Base-by-base conservation (phyloP, 2,113 vertebrate species). In the Lathamus discolor region DNA sequence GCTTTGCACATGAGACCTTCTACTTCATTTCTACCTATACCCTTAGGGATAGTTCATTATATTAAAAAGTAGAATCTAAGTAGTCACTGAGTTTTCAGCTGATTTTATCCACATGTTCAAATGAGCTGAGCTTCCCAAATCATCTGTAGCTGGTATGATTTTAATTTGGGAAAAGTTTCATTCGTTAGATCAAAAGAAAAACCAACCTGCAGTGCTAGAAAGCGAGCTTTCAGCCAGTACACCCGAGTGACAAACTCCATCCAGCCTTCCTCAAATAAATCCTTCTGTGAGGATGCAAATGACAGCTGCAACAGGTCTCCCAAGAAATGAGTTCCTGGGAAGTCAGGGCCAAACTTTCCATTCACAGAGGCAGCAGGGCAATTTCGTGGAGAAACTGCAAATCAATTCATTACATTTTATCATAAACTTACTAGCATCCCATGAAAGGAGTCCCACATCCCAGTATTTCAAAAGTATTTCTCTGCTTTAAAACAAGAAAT, bases 191-290 rank as follows among this genome's bases (percentile, higher is more conserved):
- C 51, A 73, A 10, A 63, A 46, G 12, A 10, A 14, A 55, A 81
- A 44, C 97, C 39, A 93, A 99, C 99, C 99, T 99, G 99, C 62
- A 99, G 97, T 6, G 99, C 98, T 48, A 99, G 96, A 70, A 99
- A 99, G 10, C 99, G 98, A 37, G 99, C 99, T 94, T 99, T 99
- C 75, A 99, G 97, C 99, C 99, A 99, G 54, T 99, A 99, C 39
- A 99, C 99, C 0, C 99, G 98, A 48, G 99, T 98, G 74, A 99
- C 98, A 62, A 99, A 98, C 62, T 98, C 98, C 83, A 99, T 94
- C 99, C 99, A 99, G 83, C 97, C 98, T 3, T 98, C 98, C 95
- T 98, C 98, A 95, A 99, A 99, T 28, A 99, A 92, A 88, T 99
- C 99, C 15, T 97, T 96, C 87, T 99, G 99, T 2, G 99, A 99